phyloP scores from a whole-genome alignment of 1,140 invertebrate genomes.

The Drosophila mauritiana region DNA sequence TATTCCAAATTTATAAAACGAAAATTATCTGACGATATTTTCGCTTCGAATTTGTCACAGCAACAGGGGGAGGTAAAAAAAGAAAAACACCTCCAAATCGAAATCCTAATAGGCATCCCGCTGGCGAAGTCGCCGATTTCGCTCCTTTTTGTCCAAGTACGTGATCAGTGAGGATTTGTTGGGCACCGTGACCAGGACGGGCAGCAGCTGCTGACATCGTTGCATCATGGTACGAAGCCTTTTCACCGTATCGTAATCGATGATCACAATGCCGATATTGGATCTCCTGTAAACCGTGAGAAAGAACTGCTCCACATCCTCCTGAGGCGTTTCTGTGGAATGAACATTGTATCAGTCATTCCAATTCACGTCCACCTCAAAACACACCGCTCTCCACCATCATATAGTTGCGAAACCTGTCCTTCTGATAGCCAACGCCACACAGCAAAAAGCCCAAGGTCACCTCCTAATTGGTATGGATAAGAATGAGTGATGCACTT shows the following conservation, averaged over 20 bases:
- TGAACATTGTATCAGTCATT: background rate
- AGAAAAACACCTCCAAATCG: background rate
- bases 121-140: slow-evolving; percentile 29
- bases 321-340: slow-evolving; percentile 15
- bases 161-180: slow-evolving; percentile 33
- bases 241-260: slow-evolving; percentile 38
- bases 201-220: slow-evolving; percentile 38
- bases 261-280: slow-evolving; percentile 52
- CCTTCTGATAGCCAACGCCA: slow-evolving; percentile 48
- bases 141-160: slow-evolving; percentile 57
- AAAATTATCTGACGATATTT: no score
- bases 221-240: slow-evolving; percentile 24
- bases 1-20: background rate
- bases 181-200: slow-evolving; percentile 44
- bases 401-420: slow-evolving; percentile 49
- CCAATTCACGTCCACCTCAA: no score
- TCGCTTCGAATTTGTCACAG: background rate
- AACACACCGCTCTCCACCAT: slow-evolving; percentile 46
- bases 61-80: background rate
- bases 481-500: background rate
- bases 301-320: slow-evolving; percentile 50
- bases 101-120: slow-evolving; percentile 33
- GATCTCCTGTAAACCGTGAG: slow-evolving; percentile 8
- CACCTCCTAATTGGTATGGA: slow-evolving; percentile 29
- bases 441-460: slow-evolving; percentile 49